Evolutionary conservation across 1,140 invertebrate species (phyloP).

Genomic region (Onthophagus taurus): DNA sequence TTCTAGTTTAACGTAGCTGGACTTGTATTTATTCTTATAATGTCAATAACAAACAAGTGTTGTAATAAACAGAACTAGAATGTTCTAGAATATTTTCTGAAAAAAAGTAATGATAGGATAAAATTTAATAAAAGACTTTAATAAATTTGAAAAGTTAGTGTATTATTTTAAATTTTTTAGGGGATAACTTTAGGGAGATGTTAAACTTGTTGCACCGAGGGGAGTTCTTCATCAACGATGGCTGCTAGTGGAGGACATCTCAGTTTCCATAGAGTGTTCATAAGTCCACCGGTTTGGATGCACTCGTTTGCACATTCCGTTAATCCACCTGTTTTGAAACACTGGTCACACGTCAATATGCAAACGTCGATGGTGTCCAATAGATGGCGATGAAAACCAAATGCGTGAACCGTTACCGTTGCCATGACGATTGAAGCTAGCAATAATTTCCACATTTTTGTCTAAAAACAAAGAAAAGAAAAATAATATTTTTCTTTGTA

Average conservation of each 20-base stretch:
- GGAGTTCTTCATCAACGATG: constrained; percentile 5
- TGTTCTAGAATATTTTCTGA: no score
- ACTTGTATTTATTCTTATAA: no score
- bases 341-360: constrained; percentile 30
- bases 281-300: constrained; percentile 17
- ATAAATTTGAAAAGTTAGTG: no score
- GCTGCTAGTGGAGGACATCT: constrained; percentile 1
- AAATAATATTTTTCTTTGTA: no score
- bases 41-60: no score
- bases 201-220: constrained; percentile 8
- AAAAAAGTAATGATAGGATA: no score
- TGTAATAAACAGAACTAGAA: no score
- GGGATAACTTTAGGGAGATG: no score
- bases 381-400: not conserved
- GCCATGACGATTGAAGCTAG: not conserved
- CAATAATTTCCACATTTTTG: not conserved
- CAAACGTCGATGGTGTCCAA: constrained; percentile 27
- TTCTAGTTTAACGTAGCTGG: no score
- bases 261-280: constrained; percentile 9
- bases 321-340: constrained; percentile 24
- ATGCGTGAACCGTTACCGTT: not conserved
- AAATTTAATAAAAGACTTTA: no score
- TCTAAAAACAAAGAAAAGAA: not conserved
- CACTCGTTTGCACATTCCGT: constrained; percentile 31
- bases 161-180: not conserved